Percentiles rank a stretch among this genome's conserved stretches.
Conservation (phyloP, 2,113 vertebrate species). For the Cacatua alba region DNA sequence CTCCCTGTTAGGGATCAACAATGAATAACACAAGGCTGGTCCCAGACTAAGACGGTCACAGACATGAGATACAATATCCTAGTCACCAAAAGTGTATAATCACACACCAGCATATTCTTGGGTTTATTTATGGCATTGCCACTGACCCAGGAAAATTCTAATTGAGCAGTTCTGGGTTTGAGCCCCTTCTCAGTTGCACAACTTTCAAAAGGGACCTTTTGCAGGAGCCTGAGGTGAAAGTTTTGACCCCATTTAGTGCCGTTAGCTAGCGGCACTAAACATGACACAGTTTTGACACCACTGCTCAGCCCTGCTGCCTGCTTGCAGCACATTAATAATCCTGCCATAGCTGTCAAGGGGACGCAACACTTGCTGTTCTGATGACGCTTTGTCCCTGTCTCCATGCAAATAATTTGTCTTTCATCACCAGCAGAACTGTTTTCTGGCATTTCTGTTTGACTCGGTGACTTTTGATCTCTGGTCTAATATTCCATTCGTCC, state of each 20-base stretch:
- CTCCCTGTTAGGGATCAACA: neutral
- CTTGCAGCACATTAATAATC: conserved; percentile 26
- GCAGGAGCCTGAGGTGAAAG: conserved; percentile 1
- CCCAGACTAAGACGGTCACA: neutral
- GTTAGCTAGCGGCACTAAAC: neutral
- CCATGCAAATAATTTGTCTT: conserved; percentile 31
- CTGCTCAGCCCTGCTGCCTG: neutral
- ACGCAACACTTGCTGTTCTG: neutral
- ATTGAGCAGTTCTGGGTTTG: neutral
- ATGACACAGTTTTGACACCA: neutral
- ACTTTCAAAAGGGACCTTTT: neutral
- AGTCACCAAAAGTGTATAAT: neutral
- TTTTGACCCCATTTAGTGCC: neutral
- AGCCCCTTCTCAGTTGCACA: neutral
- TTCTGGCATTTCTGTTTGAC: neutral
- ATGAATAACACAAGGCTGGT: neutral
- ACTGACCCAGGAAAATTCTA: neutral
- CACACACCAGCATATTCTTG: neutral
- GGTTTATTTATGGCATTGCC: neutral
- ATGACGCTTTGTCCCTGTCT: neutral
- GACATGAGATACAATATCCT: neutral
- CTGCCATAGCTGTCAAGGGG: conserved; percentile 17
- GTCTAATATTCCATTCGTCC: neutral
- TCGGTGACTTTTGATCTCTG: neutral
- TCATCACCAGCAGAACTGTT: neutral